Evolutionary conservation across 30 jellyfish, hydroid and myxozoan genomes (phyloP).

Genomic region (Aurelia sp.): DNA sequence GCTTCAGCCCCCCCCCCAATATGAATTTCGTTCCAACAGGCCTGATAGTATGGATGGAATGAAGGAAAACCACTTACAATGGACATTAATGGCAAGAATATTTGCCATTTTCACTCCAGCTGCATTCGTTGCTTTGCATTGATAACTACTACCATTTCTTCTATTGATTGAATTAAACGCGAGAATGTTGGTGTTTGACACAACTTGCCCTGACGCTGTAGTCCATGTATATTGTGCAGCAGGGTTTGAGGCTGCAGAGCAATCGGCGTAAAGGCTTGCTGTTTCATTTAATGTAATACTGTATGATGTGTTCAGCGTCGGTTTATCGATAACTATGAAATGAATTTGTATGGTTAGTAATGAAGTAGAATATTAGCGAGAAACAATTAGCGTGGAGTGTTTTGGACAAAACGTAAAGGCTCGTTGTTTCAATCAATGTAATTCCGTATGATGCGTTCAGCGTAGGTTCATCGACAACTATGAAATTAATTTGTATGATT

Average conservation of each 20-base stretch:
- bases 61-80: conserved; percentile 15
- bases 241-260: conserved; percentile 29
- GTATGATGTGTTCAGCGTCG: conserved; percentile 2
- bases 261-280: background rate
- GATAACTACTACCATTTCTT: conserved; percentile 25
- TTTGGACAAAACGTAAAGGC: too few species aligned
- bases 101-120: conserved; percentile 14
- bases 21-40: too few species aligned
- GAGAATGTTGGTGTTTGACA: background rate
- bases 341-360: too few species aligned
- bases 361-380: too few species aligned
- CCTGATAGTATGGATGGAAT: too few species aligned
- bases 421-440: too few species aligned
- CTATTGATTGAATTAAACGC: conserved; percentile 9
- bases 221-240: conserved; percentile 20
- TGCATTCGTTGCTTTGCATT: conserved; percentile 42
- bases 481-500: too few species aligned
- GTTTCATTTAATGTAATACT: conserved; percentile 26
- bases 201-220: background rate
- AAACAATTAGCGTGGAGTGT: too few species aligned
- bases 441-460: too few species aligned
- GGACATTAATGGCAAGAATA: conserved; percentile 4
- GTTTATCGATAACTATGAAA: too few species aligned
- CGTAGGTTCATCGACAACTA: too few species aligned
- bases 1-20: too few species aligned